phyloP scores from a whole-genome alignment of 2,113 vertebrate species.

The Sigmodon hispidus region DNA sequence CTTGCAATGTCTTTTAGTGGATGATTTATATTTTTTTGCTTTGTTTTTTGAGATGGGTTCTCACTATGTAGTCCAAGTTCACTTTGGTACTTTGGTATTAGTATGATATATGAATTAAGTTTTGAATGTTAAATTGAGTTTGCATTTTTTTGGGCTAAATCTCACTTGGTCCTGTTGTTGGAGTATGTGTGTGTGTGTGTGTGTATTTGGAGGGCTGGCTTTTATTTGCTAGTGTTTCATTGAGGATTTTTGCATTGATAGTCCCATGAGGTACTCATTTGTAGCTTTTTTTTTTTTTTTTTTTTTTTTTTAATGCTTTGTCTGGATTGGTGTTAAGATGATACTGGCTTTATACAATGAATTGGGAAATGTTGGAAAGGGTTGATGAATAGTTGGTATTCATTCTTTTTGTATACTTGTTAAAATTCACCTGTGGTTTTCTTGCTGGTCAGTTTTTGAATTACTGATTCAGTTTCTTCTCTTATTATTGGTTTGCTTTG shows the following conservation, averaged over 20 bases:
- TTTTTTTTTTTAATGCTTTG: not conserved
- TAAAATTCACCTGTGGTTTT: not conserved
- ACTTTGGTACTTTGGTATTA: not conserved
- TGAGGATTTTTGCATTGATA: not conserved
- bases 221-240: not conserved
- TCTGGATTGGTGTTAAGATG: not conserved
- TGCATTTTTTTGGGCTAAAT: not conserved
- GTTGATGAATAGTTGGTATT: not conserved
- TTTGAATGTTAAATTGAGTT: not conserved
- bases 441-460: not conserved
- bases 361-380: not conserved
- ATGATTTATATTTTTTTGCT: not conserved
- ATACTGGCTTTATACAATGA: not conserved
- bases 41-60: not conserved
- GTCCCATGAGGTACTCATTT: not conserved
- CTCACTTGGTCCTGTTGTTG: not conserved
- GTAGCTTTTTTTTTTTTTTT: not conserved
- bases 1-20: not conserved
- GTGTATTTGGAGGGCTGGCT: not conserved
- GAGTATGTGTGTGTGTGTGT: not conserved
- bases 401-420: not conserved
- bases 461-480: not conserved
- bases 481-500: not conserved
- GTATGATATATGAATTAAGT: not conserved
- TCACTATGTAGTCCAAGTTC: not conserved